Evolutionary conservation across 2,888 invertebrate genomes (phyloP), one percentile per base, ranked within the genome.

Genomic region (Halocaridina rubra): DNA sequence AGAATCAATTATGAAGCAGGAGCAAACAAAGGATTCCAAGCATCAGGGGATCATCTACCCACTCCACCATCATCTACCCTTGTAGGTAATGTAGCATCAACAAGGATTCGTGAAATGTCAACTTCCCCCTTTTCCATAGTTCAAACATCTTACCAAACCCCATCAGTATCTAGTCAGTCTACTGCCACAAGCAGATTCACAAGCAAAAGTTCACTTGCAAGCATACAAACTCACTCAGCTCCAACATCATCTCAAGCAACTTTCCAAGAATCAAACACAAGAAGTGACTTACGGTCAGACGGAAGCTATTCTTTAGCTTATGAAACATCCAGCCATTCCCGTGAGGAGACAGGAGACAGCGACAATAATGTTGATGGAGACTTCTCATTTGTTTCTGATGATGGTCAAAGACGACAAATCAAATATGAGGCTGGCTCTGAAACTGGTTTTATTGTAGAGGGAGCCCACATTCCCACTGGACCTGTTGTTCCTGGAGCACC

Each of bases 1-100:
- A 78, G 74, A 13, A 87, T 88, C 1, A 81, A 84, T 67, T 88
- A 88, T 53, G 76, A 86, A 69, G 89, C 89, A 3, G 88, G 88
- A 10, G 77, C 88, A 10, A 79, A 75, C 19, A 81, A 69, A n/a
- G 88, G 88, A 19, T 88, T 88, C 71, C 22, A 85, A 24, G 86
- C 88, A 72, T 77, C 71, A 5, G 88, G 86, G 10, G 89, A 89
- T 67, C 89, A 89, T 77, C 85, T 90, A 27, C 88, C 89, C 75
- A 69, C 64, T 10, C 72, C 84, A 13, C 84, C 79, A 24, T 46
- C 69, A 22, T 71, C 81, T 32, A 19, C 27, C 33, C 22, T 39
- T 33, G 32, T 46, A n/a, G 33, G 27, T 39, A 19, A 80, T 7
- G 19, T 22, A n/a, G 46, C 61, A 24, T 46, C 80, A 46, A 16